Conservation (phyloP, 2,113 vertebrate species). For the Apus apus region DNA sequence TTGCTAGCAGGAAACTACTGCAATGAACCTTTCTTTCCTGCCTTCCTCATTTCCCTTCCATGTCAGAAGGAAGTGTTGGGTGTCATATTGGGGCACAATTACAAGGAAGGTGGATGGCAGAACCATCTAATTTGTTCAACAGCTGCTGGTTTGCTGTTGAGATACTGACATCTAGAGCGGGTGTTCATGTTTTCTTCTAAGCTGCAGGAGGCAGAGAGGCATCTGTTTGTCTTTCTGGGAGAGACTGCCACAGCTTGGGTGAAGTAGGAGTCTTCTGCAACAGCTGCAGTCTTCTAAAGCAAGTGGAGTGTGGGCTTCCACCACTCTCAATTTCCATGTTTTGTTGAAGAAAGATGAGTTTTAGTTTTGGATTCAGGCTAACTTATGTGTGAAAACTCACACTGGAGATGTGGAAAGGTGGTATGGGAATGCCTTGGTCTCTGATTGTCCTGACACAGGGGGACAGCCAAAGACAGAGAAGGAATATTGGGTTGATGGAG, state of each 20-base stretch:
- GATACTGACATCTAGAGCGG: too few relatives aligned
- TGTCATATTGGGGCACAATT: rapidly evolving
- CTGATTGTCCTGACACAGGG: not conserved
- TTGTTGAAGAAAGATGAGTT: not conserved
- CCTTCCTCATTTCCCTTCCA: not conserved
- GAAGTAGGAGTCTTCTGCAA: not conserved
- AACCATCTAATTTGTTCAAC: not conserved
- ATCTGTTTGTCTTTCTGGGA: not conserved
- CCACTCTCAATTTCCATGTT: not conserved
- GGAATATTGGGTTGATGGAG: not conserved
- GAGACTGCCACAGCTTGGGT: not conserved
- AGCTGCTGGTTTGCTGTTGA: not conserved
- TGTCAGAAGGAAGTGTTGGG: not conserved
- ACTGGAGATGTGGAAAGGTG: not conserved
- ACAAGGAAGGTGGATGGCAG: not conserved
- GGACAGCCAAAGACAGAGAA: not conserved
- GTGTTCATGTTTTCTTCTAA: not conserved
- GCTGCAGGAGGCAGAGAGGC: not conserved
- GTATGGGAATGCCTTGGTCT: not conserved
- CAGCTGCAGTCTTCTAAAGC: not conserved
- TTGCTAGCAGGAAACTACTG: not conserved
- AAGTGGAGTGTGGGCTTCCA: not conserved
- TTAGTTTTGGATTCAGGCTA: not conserved
- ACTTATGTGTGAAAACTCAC: rapidly evolving
- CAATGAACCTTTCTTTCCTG: not conserved